Base-by-base conservation (phyloP, 2,797 vertebrate genomes). In the Pipistrellus kuhlii region DNA sequence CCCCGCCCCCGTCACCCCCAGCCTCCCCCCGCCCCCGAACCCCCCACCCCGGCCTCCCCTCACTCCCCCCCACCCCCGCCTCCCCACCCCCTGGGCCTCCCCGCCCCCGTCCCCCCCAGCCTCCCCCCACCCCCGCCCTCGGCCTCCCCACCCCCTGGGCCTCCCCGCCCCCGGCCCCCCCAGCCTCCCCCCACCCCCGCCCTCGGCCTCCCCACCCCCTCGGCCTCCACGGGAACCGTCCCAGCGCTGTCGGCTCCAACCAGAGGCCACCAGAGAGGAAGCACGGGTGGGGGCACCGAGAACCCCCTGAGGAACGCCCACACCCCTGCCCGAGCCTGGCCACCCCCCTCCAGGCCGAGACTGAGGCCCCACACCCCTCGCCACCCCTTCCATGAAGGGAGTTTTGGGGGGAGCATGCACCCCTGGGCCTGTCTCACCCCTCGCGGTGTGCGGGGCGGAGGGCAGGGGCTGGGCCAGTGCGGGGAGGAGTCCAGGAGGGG, bases 311-410 rank as follows among this genome's bases (percentile, higher is more conserved):
- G 27, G 59, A 21, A 53, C 32, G 27, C 17, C 44, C 44, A 44
- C 44, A 44, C 55, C 11, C 27, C 71, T 2, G 27, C 5, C 46
- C 21, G 6, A 27, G 53, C 53, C 44, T 11, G 30, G 59, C 46
- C 35, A 32, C 71, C 59, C 5, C 27, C 35, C 30, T 10, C 17
- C 41, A 4, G 68, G 32, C 35, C 8, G 21, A 41, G 44, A 6
- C 25, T 2, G 38, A 32, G 41, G 23, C 35, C 2, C 2, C 25
- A 21, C 25, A 23, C 78, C 14, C 27, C 30, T 64, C 2, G n/a
- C 51, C 32, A 1, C 8, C 0, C 4, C 3, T 11, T 1, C n/a
- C 6, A 2, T 11, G 44, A 7, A 30, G 17, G 32, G 17, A 20
- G 17, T 25, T 15, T 12, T 41, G 0, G 20, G 55, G 55, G 73